These are phyloP conservation scores for Actinia equina DNA, from an alignment of 64 coral and sea anemone species.

Conservation along the genomic window DNA sequence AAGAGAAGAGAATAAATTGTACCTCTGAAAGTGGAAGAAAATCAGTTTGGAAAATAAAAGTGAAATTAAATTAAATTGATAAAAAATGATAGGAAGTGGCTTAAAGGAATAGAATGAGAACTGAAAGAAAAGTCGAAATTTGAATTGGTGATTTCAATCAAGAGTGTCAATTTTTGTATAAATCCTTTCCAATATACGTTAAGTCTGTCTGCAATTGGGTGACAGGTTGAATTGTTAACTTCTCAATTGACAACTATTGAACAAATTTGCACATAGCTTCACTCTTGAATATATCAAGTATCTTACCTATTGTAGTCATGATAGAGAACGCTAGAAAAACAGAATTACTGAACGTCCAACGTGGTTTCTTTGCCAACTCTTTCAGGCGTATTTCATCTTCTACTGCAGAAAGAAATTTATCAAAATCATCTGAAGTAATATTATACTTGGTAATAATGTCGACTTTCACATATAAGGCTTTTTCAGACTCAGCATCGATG, in stretches of 20 bases:
- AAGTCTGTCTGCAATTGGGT: no score
- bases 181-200: no score
- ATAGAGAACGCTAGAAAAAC: constrained; percentile 82
- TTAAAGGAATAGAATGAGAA: no score
- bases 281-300: not conserved
- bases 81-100: not conserved
- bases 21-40: no score
- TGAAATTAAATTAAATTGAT: not conserved
- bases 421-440: constrained; percentile 45
- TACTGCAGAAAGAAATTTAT: constrained; percentile 24
- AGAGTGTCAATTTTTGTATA: no score
- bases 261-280: no score
- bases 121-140: no score
- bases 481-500: not conserved
- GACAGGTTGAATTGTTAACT: no score
- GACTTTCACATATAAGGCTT: constrained; percentile 31
- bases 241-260: no score
- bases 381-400: constrained; percentile 10
- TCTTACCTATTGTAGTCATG: constrained; percentile 94
- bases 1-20: no score
- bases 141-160: no score
- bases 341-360: constrained; percentile 89
- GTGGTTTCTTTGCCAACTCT: not conserved
- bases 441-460: constrained; percentile 60
- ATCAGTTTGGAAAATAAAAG: not conserved